These are phyloP conservation scores for Hydrophis major DNA, from an alignment of 2,797 vertebrate species.

Conservation along the genomic window DNA sequence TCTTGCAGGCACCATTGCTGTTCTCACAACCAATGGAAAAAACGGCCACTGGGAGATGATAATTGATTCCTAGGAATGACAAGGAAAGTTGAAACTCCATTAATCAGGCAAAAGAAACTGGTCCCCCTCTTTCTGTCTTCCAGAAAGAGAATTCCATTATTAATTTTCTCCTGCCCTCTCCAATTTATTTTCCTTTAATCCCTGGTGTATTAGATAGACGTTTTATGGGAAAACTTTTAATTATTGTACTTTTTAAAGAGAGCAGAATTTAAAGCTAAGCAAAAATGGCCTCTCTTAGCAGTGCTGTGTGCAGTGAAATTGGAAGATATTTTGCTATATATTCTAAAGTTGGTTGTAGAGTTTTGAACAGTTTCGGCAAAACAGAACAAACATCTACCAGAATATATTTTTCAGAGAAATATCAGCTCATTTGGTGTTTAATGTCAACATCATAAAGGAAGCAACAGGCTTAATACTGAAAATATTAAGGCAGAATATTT, in stretches of 20 bases:
- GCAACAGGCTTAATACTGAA: not conserved
- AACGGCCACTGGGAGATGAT: not conserved
- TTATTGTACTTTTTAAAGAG: not conserved
- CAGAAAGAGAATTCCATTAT: not conserved
- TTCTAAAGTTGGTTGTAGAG: not conserved
- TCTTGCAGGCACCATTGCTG: not conserved
- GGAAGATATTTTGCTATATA: not conserved
- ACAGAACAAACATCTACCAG: not conserved
- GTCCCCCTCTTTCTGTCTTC: not conserved
- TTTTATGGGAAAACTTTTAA: not conserved
- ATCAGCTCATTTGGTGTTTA: not conserved
- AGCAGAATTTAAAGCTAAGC: not conserved
- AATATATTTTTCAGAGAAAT: not conserved
- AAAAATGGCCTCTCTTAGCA: not conserved
- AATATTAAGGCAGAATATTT: not conserved
- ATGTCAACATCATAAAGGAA: not conserved
- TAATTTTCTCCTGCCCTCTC: not conserved
- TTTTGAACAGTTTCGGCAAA: not conserved
- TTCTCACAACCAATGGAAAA: not conserved
- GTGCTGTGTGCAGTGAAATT: not conserved
- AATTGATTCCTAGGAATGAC: not conserved
- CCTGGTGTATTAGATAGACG: not conserved
- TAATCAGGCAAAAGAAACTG: not conserved
- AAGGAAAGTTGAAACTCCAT: not conserved
- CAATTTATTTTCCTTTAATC: not conserved